Evolutionary conservation across 2,797 vertebrate species (phyloP).

Genomic region (Myotis daubentonii): DNA sequence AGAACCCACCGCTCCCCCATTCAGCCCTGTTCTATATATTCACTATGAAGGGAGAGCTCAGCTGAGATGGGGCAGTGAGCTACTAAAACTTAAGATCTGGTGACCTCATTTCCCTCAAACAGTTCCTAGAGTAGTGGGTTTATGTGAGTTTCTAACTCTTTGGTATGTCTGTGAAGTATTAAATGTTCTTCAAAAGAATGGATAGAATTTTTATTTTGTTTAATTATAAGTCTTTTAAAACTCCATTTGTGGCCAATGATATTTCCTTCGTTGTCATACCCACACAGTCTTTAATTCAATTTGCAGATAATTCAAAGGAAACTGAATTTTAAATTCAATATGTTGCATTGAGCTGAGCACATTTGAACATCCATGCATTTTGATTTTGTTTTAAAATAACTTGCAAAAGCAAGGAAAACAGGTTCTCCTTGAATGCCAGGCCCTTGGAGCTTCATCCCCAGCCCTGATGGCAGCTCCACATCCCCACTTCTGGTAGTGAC

Average conservation of each 20-base stretch:
- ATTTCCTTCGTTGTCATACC: not conserved
- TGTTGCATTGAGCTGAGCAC: not conserved
- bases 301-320: not conserved
- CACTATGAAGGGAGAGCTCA: not conserved
- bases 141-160: not conserved
- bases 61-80: not conserved
- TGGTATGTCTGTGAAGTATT: not conserved
- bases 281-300: not conserved
- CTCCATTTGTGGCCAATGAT: not conserved
- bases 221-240: not conserved
- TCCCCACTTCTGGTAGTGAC: not conserved
- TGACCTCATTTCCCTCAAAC: not conserved
- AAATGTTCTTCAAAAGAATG: not conserved
- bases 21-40: rapidly evolving
- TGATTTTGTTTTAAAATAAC: not conserved
- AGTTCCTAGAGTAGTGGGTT: not conserved
- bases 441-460: not conserved
- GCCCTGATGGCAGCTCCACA: not conserved
- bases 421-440: not conserved
- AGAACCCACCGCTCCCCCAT: not conserved
- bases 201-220: not conserved
- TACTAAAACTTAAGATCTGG: rapidly evolving
- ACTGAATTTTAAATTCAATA: not conserved
- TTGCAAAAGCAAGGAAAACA: not conserved
- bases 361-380: not conserved